Evolutionary conservation across 2,888 invertebrate species (phyloP).

Genomic region (Eristalis intricaria): DNA sequence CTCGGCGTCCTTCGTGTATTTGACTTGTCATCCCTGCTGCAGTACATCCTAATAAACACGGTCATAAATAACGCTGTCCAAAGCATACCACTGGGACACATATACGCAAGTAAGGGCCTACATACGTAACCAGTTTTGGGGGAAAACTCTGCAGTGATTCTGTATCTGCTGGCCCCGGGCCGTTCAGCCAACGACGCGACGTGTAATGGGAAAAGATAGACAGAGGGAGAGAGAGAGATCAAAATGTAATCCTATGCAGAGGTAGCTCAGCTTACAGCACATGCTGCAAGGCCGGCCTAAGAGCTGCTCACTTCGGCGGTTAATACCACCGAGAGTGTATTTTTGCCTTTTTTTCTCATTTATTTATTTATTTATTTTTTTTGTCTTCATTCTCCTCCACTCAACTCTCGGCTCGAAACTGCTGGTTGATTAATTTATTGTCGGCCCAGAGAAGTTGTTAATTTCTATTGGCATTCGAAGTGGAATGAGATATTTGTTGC

Average conservation of each 20-base stretch:
- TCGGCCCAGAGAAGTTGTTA: conserved; percentile 68
- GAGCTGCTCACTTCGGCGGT: not conserved
- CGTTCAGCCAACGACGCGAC: conserved; percentile 17
- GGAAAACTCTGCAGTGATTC: conserved; percentile 59
- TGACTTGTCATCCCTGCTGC: conserved; percentile 65
- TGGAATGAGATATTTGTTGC: conserved; percentile 68
- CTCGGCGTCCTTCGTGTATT: conserved; percentile 20
- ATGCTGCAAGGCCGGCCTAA: conserved; percentile 13
- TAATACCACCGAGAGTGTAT: conserved; percentile 1
- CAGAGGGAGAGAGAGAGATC: conserved; percentile 16
- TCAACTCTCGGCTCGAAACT: not conserved
- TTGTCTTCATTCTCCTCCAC: not conserved
- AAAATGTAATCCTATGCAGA: conserved; percentile 65
- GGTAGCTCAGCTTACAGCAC: conserved; percentile 27
- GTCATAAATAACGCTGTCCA: conserved; percentile 66
- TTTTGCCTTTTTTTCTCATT: not conserved
- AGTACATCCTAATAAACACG: conserved; percentile 71
- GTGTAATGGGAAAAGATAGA: conserved; percentile 52
- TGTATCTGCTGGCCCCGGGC: conserved; percentile 34
- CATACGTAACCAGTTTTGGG: conserved; percentile 65
- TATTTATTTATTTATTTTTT: conserved; percentile 16
- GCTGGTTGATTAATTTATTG: conserved; percentile 65
- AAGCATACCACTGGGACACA: conserved; percentile 61
- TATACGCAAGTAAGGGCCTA: not conserved
- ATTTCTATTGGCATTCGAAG: conserved; percentile 69